phyloP scores from a whole-genome alignment of 2,113 vertebrate species.

The Callipepla squamata region DNA sequence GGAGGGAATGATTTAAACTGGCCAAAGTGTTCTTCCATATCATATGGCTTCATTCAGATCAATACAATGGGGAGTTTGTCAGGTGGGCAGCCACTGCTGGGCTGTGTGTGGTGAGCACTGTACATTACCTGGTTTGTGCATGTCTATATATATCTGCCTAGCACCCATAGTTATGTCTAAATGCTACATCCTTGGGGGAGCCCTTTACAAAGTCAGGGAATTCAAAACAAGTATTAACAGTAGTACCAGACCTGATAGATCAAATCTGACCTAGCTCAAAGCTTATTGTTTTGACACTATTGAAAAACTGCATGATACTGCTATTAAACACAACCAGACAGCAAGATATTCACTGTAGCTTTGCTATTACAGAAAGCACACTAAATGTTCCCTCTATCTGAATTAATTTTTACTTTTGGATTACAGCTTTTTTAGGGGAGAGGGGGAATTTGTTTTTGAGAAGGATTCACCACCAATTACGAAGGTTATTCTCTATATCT shows the following conservation, averaged over 20 bases:
- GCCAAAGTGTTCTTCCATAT: not conserved
- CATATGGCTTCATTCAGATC: not conserved
- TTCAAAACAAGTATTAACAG: not conserved
- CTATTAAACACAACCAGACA: not conserved
- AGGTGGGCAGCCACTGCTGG: not conserved
- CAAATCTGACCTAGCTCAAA: not conserved
- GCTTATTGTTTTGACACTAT: not conserved
- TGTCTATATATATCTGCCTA: too few relatives aligned
- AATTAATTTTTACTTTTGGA: not conserved
- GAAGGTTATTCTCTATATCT: not conserved
- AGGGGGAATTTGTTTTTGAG: not conserved
- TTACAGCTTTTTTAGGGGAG: not conserved
- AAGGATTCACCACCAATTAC: not conserved
- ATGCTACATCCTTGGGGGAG: rapidly evolving
- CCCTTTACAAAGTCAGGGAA: not conserved
- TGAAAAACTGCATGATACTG: not conserved
- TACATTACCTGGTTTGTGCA: not conserved
- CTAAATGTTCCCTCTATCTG: not conserved
- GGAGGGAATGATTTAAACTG: not conserved
- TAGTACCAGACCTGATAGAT: not conserved
- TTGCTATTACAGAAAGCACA: not conserved
- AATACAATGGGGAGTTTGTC: not conserved
- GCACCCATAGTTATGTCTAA: too few relatives aligned
- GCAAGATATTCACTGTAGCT: not conserved
- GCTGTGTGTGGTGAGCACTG: not conserved